phyloP scores from a whole-genome alignment of 1,140 invertebrate species.

The Drosophila insularis region DNA sequence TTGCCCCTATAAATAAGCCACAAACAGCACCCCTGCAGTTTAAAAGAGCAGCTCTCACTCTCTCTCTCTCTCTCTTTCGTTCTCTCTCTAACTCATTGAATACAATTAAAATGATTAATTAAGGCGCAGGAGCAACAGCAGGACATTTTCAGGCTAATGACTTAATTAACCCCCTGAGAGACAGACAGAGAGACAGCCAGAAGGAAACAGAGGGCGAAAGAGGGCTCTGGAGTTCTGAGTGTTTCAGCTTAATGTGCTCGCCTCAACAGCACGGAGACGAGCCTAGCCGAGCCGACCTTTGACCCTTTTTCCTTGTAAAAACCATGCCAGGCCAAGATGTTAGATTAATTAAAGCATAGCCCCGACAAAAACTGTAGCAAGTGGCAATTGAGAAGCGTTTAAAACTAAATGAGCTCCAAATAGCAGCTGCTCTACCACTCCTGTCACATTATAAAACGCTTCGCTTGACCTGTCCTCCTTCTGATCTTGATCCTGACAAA shows the following conservation, averaged over 20 bases:
- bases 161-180: constrained; percentile 63
- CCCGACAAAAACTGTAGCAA: constrained; percentile 59
- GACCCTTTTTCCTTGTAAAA: constrained; percentile 72
- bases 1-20: constrained; percentile 66
- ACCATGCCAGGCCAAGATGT: constrained; percentile 49
- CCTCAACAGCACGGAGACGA: constrained; percentile 47
- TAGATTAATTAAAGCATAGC: constrained; percentile 71
- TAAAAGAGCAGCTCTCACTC: constrained; percentile 5
- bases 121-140: constrained; percentile 60
- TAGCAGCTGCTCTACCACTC: constrained; percentile 49
- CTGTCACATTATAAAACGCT: constrained; percentile 57
- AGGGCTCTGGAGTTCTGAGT: constrained; percentile 30
- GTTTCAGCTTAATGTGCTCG: constrained; percentile 71
- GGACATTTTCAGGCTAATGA: constrained; percentile 75
- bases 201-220: background rate
- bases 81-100: constrained; percentile 2
- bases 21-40: constrained; percentile 36
- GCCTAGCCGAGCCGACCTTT: constrained; percentile 44
- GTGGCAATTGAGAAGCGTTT: constrained; percentile 47
- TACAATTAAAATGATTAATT: constrained; percentile 79
- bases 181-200: background rate
- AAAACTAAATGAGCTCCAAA: constrained; percentile 30
- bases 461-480: constrained; percentile 6
- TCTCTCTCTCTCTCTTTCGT: constrained; percentile 42
- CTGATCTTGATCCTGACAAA: constrained; percentile 52